Evolutionary conservation across 1,140 invertebrate species (phyloP).

Genomic region (Spodoptera frugiperda): DNA sequence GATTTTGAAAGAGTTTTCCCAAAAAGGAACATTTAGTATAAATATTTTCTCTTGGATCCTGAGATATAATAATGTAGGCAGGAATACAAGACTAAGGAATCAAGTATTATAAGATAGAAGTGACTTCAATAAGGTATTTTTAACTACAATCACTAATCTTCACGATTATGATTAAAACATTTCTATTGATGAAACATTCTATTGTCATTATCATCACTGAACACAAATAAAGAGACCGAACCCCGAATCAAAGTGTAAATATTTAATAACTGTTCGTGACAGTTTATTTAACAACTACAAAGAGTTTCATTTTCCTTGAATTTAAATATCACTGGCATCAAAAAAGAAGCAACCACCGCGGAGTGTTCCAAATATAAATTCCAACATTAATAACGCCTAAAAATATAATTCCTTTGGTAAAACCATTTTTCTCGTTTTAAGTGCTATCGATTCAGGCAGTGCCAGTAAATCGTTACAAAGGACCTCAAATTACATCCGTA

Average conservation of each 20-base stretch:
- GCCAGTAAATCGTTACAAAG: conserved; percentile 41
- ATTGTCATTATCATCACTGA: too few relatives aligned
- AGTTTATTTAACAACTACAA: conserved; percentile 9
- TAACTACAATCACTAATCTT: too few relatives aligned
- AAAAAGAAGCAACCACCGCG: not conserved
- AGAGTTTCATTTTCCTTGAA: conserved; percentile 2
- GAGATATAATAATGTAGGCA: too few relatives aligned
- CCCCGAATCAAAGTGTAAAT: not conserved
- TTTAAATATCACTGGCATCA: conserved; percentile 1
- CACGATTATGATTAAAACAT: too few relatives aligned
- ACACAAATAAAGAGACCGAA: too few relatives aligned
- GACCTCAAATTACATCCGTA: conserved; percentile 41
- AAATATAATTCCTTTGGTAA: conserved; percentile 22
- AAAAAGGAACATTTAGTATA: too few relatives aligned
- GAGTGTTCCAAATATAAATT: not conserved
- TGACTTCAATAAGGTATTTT: too few relatives aligned
- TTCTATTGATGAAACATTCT: too few relatives aligned
- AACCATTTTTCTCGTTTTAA: conserved; percentile 43
- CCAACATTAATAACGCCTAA: conserved; percentile 14
- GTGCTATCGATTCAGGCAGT: conserved; percentile 44
- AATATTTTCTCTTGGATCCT: too few relatives aligned
- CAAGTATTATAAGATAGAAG: too few relatives aligned
- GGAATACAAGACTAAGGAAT: too few relatives aligned
- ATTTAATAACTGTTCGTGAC: conserved; percentile 8
- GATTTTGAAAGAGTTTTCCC: not conserved